Conservation (phyloP, 2,888 invertebrate species). For the Phaonia tiefii region DNA sequence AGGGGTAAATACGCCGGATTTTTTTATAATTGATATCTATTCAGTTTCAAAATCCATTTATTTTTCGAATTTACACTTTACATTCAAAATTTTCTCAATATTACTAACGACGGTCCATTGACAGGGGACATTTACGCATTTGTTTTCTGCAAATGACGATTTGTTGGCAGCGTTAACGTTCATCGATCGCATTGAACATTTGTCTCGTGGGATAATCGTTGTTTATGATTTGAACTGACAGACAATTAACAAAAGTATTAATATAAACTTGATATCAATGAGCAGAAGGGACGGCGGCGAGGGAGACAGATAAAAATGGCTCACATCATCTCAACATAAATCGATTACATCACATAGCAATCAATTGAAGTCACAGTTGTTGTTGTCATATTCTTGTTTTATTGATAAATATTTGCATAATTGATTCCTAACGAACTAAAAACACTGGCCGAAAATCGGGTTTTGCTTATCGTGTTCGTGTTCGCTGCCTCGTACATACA, state of each 20-base stretch:
- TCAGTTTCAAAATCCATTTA: no score
- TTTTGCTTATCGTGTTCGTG: not conserved
- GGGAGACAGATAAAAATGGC: not conserved
- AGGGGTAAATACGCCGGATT: no score
- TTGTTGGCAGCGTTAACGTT: no score
- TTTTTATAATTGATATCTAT: no score
- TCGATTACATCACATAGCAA: conserved; percentile 35
- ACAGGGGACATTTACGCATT: no score
- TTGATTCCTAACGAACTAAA: conserved; percentile 15
- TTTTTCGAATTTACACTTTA: no score
- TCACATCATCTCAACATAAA: not conserved
- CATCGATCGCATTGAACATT: no score
- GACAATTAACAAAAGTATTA: conserved; percentile 26
- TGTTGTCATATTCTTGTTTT: not conserved
- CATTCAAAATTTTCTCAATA: no score
- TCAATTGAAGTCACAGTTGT: not conserved
- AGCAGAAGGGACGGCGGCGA: not conserved
- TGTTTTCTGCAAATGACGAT: no score
- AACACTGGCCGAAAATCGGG: conserved; percentile 17
- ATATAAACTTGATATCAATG: not conserved
- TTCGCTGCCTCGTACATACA: not conserved
- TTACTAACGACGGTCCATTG: no score
- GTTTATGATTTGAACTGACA: conserved; percentile 44
- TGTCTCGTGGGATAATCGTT: conserved; percentile 20
- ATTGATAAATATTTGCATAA: conserved; percentile 24